phyloP scores from a whole-genome alignment of 2,113 vertebrate species.

The Cinclus cinclus region DNA sequence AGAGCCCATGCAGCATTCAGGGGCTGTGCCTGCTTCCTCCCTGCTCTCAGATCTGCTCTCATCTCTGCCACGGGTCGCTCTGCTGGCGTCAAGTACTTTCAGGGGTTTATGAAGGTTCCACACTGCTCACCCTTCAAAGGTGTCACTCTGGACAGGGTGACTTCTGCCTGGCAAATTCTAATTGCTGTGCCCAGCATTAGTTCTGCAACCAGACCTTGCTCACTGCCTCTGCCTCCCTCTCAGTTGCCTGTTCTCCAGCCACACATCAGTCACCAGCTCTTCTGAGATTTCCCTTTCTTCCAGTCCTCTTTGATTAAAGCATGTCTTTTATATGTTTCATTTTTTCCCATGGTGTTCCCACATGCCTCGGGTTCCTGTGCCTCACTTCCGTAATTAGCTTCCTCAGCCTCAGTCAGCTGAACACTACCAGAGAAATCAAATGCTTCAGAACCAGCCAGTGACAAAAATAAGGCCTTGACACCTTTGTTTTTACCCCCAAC shows the following conservation, averaged over 20 bases:
- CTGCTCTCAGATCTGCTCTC: slow-evolving; percentile 14
- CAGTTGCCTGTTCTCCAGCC: neutral
- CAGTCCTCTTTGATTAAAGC: slow-evolving; percentile 32
- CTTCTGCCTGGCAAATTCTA: slow-evolving; percentile 3
- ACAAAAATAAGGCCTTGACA: neutral
- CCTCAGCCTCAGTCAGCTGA: neutral
- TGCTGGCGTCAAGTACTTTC: neutral
- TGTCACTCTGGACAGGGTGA: neutral
- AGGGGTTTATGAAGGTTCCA: neutral
- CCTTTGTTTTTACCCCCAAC: neutral
- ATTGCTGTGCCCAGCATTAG: neutral
- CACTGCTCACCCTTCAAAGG: neutral
- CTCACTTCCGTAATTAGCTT: neutral
- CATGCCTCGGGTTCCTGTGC: neutral
- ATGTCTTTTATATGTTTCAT: neutral
- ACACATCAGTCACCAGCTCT: slow-evolving; percentile 19
- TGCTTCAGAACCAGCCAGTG: neutral
- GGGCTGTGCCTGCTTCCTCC: neutral
- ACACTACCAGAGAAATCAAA: neutral
- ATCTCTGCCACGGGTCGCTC: neutral
- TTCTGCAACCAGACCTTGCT: neutral
- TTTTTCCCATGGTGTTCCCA: neutral
- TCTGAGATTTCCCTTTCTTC: neutral
- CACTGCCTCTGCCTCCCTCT: neutral
- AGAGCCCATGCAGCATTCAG: neutral